These are phyloP conservation scores for Amblyjoppa fuscipennis DNA, from an alignment of 2,888 invertebrate species.

Conservation along the genomic window DNA sequence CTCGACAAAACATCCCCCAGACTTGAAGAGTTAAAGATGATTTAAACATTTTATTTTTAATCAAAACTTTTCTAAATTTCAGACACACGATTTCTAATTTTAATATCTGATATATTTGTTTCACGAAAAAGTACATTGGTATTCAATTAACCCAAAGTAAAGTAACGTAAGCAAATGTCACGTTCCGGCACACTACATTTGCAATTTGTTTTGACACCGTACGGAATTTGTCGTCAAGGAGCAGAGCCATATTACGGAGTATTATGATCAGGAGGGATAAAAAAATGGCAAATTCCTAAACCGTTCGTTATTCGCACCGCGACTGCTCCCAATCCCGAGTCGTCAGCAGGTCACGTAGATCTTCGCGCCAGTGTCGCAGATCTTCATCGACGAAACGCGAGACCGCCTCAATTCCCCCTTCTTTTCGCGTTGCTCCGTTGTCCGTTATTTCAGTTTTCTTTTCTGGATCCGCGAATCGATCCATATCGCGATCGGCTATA, in stretches of 20 bases:
- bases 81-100: no score
- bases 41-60: no score
- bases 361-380: not conserved
- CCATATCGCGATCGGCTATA: conserved; percentile 54
- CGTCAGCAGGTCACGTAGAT: conserved; percentile 44
- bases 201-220: no score
- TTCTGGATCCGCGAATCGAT: conserved; percentile 57
- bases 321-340: conserved; percentile 23
- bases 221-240: no score
- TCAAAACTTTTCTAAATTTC: no score
- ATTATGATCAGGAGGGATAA: not conserved
- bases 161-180: not conserved
- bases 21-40: no score
- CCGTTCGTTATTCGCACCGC: conserved; percentile 10
- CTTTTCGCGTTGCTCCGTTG: not conserved
- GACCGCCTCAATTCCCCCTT: conserved; percentile 17
- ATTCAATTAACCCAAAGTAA: no score
- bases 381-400: conserved; percentile 29
- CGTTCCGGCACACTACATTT: no score
- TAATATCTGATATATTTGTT: no score
- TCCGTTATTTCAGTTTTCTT: conserved; percentile 25
- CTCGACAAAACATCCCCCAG: no score
- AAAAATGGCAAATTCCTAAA: not conserved
- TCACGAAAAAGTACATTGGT: no score
- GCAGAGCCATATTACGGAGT: no score